A percentile compares a stretch with the other conserved stretches of the same genome.
These are phyloP conservation scores for Meloidogyne floridensis DNA, from an alignment of 1,140 invertebrate species.

Conservation along the genomic window DNA sequence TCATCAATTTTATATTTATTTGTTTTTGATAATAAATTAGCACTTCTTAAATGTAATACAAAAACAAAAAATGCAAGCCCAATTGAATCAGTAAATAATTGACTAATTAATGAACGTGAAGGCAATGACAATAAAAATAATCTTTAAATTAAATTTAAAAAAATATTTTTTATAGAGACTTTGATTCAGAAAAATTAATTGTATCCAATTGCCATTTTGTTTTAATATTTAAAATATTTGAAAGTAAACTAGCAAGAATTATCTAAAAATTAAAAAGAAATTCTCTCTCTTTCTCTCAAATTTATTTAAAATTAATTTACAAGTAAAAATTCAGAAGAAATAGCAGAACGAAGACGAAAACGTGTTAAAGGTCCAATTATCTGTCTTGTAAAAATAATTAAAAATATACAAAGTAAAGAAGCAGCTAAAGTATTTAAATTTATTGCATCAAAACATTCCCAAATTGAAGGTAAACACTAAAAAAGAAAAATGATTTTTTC, in stretches of 20 bases:
- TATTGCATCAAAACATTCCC: constrained; percentile 49
- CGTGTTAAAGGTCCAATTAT: constrained; percentile 45
- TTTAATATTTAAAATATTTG: constrained; percentile 37
- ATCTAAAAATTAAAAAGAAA: constrained; percentile 37
- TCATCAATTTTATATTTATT: constrained; percentile 46
- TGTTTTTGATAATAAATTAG: constrained; percentile 34
- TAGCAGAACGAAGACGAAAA: constrained; percentile 37
- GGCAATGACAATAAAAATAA: constrained; percentile 14
- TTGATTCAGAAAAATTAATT: constrained; percentile 27
- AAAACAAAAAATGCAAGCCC: constrained; percentile 45
- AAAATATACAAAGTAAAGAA: constrained; percentile 40
- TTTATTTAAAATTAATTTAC: constrained; percentile 18
- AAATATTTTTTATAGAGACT: constrained; percentile 9
- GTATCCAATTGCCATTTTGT: constrained; percentile 40
- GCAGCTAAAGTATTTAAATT: constrained; percentile 49
- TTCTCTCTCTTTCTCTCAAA: background rate
- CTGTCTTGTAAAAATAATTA: constrained; percentile 48
- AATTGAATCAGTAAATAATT: constrained; percentile 34
- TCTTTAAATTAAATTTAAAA: constrained; percentile 22
- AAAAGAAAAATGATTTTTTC: constrained; percentile 10
- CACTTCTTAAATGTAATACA: constrained; percentile 35
- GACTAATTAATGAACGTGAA: background rate
- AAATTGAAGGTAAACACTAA: constrained; percentile 50
- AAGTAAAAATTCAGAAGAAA: constrained; percentile 53
- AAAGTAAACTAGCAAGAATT: constrained; percentile 43